These are phyloP conservation scores for Tragelaphus strepsiceros DNA, from an alignment of 2,113 vertebrate genomes.

Conservation along the genomic window DNA sequence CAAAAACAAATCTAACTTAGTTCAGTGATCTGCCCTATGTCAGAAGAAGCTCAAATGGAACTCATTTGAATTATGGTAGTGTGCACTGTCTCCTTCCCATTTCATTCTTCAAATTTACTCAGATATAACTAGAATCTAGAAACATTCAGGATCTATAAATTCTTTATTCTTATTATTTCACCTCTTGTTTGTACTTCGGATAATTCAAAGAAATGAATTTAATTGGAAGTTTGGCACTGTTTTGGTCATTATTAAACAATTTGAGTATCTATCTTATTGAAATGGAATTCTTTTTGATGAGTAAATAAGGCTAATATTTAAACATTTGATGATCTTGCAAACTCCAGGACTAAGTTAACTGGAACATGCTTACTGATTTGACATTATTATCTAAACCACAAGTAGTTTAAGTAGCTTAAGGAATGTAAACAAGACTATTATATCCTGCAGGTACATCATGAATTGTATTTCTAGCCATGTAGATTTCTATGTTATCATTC, in stretches of 20 bases:
- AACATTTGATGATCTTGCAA: conserved; percentile 29
- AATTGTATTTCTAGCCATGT: background rate
- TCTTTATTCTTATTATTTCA: background rate
- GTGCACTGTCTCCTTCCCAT: accelerated
- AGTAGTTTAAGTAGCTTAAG: background rate
- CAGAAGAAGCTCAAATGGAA: background rate
- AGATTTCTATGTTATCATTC: background rate
- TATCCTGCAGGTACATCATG: background rate
- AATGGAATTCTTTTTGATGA: background rate
- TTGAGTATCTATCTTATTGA: background rate
- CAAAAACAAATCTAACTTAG: background rate
- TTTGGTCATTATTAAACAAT: background rate
- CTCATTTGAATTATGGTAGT: background rate
- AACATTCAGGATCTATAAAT: background rate
- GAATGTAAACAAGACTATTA: background rate
- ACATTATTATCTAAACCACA: background rate
- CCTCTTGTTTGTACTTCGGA: conserved; percentile 38
- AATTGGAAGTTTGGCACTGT: conserved; percentile 25
- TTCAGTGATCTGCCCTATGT: background rate
- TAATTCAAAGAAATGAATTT: conserved; percentile 32
- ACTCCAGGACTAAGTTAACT: background rate
- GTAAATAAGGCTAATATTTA: background rate
- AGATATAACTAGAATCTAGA: conserved; percentile 27
- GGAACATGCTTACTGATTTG: background rate
- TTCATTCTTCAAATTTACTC: conserved; percentile 56